Base-by-base conservation (phyloP, 30 jellyfish, hydroid and myxozoan genomes). In the Sanderia malayensis region DNA sequence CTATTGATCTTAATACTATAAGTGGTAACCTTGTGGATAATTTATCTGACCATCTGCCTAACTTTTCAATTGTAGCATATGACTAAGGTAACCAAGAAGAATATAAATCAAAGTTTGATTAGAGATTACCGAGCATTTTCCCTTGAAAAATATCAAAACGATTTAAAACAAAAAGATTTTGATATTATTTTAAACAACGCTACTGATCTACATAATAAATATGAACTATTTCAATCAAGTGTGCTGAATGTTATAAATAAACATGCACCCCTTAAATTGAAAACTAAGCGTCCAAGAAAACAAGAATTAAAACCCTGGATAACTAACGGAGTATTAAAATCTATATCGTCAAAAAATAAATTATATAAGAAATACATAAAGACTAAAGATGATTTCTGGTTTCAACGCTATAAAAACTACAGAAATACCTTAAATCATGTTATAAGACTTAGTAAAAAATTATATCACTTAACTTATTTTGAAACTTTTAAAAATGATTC, bases 91-190 rank as follows among this genome's bases (percentile, higher is more conserved):
- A 41, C 15, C 55, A 41, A 41, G 55, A 41, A 41, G 15, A 41
- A 41, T 15, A 41, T 15, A 8, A 41, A 8, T 41, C 55, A 41
- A 41, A 41, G 55, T 15, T 6, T 41, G 55, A 41, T 41, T 41
- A 41, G 55, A 41, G 55, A 41, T 41, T 41, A 41, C 15, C 55
- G 55, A 41, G 55, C 55, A 41, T 41, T 41, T 41, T 41, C 55
- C 55, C 55, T 41, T 15, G 55, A 41, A 41, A 41, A 41, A 41
- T 41, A 41, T 41, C 55, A 41, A 15, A 41, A 41, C 55, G 15
- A 41, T 41, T 41, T 41, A 41, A 41, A 41, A 41, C 55, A 41
- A 6, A 41, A 6, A 6, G 55, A 41, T 41, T 41, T 41, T 15
- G 55, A 41, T 41, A 8, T 41, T 6, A 41, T 41, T 41, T 41